These are phyloP conservation scores for Eutolmus rufibarbis DNA, from an alignment of 2,888 invertebrate genomes.

Conservation along the genomic window DNA sequence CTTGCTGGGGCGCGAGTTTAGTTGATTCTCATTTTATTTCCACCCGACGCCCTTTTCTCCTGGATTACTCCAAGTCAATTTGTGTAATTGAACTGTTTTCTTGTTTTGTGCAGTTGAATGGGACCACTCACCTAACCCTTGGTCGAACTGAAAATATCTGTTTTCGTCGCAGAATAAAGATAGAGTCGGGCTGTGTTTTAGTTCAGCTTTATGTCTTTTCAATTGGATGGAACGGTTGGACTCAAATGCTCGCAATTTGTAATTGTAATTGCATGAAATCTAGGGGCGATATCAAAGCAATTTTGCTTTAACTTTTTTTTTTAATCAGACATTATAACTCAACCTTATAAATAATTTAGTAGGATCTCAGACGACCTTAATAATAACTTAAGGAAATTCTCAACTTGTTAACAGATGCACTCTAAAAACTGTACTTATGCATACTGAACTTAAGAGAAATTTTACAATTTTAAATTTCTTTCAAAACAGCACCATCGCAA, in stretches of 20 bases:
- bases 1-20: background rate
- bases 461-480: no score
- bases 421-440: no score
- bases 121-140: conserved; percentile 9
- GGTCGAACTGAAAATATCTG: background rate
- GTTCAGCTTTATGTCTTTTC: background rate
- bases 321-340: background rate
- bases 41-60: conserved; percentile 8
- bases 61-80: conserved; percentile 36
- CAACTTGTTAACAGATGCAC: no score
- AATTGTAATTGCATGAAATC: background rate
- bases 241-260: background rate
- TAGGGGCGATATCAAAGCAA: background rate
- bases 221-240: background rate
- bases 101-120: conserved; percentile 27
- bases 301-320: background rate
- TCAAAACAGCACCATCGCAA: no score
- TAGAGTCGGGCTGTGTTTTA: background rate
- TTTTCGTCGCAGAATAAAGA: background rate
- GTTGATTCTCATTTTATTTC: conserved; percentile 2
- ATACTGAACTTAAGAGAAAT: no score
- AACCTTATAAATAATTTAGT: no score
- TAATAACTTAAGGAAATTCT: background rate
- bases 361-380: no score
- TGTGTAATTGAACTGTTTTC: conserved; percentile 43